Percentiles rank a stretch among this genome's conserved stretches.
Conservation (phyloP, 2,797 vertebrate species). For the Perdix hodgsoniae region DNA sequence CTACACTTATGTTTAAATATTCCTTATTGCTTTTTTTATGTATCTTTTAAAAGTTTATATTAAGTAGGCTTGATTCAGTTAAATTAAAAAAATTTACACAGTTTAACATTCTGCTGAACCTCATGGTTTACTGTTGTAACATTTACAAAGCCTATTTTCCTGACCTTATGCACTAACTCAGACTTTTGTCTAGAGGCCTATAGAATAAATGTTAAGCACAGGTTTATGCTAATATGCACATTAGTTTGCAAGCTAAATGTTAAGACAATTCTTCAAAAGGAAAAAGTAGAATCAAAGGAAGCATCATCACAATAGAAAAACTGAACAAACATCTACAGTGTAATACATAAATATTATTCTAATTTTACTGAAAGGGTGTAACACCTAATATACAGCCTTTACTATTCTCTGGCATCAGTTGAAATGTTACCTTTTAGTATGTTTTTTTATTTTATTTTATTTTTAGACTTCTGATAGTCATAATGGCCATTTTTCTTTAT, state of each 20-base stretch:
- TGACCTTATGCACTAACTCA: constrained; percentile 67
- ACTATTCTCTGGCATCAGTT: not conserved
- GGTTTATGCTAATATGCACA: constrained; percentile 75
- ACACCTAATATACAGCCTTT: not conserved
- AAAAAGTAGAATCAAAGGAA: constrained; percentile 66
- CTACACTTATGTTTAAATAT: not conserved
- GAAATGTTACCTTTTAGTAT: not conserved
- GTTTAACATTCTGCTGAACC: constrained; percentile 33
- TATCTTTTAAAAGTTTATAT: not conserved
- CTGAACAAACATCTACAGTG: constrained; percentile 30
- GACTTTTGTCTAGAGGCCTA: constrained; percentile 75
- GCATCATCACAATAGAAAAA: constrained; percentile 44
- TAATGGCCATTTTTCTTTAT: not conserved
- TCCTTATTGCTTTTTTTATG: not conserved
- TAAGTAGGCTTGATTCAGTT: not conserved
- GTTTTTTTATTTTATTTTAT: not conserved
- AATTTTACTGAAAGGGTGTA: not conserved
- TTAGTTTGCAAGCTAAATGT: constrained; percentile 74
- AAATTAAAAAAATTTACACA: not conserved
- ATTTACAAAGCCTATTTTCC: constrained; percentile 76
- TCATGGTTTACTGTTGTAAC: constrained; percentile 57
- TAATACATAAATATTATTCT: not conserved
- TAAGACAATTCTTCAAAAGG: constrained; percentile 64
- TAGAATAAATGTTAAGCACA: constrained; percentile 81
- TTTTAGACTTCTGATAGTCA: not conserved